These are phyloP conservation scores for Lepus europaeus DNA, from an alignment of 2,113 vertebrate genomes.

Conservation along the genomic window DNA sequence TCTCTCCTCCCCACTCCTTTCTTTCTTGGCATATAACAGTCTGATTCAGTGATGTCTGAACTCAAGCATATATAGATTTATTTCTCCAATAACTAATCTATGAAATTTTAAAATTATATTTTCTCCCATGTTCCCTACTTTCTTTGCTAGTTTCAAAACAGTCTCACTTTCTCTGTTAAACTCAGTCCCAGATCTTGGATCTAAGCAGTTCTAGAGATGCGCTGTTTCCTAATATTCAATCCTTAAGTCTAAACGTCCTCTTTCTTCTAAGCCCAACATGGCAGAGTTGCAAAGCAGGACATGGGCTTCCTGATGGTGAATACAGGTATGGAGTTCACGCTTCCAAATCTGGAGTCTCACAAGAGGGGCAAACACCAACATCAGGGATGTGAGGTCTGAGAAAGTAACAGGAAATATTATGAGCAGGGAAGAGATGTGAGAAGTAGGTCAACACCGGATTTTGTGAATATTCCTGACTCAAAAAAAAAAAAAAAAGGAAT, in stretches of 20 bases:
- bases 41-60: not conserved
- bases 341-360: not conserved
- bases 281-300: not conserved
- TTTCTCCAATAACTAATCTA: not conserved
- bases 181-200: not conserved
- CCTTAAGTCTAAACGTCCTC: not conserved
- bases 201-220: not conserved
- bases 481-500: not conserved
- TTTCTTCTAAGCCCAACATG: not conserved
- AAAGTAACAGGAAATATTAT: no score
- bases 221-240: not conserved
- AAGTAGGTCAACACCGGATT: rapidly evolving
- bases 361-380: not conserved
- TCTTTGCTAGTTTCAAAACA: not conserved
- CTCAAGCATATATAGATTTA: not conserved
- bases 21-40: not conserved
- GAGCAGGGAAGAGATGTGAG: not conserved
- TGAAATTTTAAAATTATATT: not conserved
- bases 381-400: not conserved
- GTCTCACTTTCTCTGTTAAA: not conserved
- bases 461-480: not conserved
- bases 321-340: not conserved
- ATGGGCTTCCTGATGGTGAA: not conserved
- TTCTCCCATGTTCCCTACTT: not conserved
- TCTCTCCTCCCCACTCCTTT: not conserved